phyloP scores from a whole-genome alignment of 2,888 invertebrate genomes.

The Anthophora plumipes region DNA sequence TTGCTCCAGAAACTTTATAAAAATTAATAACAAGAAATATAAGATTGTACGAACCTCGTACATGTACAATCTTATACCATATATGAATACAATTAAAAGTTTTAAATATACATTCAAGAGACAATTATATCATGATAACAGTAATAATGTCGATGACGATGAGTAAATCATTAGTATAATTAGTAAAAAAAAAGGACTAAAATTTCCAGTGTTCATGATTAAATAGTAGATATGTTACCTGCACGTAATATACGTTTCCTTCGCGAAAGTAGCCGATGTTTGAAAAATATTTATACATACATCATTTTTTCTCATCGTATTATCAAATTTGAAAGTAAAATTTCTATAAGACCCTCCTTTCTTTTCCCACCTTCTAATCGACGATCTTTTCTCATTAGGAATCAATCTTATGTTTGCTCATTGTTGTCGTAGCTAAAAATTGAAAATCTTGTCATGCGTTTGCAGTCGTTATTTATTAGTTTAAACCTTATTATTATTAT shows the following conservation, averaged over 20 bases:
- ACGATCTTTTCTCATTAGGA: background rate
- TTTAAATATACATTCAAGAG: background rate
- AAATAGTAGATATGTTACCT: constrained; percentile 24
- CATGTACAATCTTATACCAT: constrained; percentile 5
- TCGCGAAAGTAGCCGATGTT: constrained; percentile 20
- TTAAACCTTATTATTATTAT: background rate
- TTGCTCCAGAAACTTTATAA: constrained; percentile 13
- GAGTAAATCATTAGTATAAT: background rate
- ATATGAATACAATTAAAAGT: constrained; percentile 14
- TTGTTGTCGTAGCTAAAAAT: constrained; percentile 58
- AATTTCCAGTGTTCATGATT: constrained; percentile 19
- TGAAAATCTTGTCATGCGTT: background rate
- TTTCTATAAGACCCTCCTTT: background rate
- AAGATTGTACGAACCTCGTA: constrained; percentile 23
- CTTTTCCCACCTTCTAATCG: background rate
- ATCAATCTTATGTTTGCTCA: constrained; percentile 44
- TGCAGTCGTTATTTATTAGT: background rate
- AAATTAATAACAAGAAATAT: constrained; percentile 15
- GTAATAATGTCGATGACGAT: background rate
- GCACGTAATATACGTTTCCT: constrained; percentile 24
- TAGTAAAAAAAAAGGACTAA: background rate
- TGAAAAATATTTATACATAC: constrained; percentile 37
- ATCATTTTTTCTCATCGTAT: constrained; percentile 3
- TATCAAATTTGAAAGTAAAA: constrained; percentile 13
- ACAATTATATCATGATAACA: background rate